Percentiles rank a stretch among this genome's conserved stretches.
Conservation (phyloP, 2,888 invertebrate genomes). For the Aethes cnicana region DNA sequence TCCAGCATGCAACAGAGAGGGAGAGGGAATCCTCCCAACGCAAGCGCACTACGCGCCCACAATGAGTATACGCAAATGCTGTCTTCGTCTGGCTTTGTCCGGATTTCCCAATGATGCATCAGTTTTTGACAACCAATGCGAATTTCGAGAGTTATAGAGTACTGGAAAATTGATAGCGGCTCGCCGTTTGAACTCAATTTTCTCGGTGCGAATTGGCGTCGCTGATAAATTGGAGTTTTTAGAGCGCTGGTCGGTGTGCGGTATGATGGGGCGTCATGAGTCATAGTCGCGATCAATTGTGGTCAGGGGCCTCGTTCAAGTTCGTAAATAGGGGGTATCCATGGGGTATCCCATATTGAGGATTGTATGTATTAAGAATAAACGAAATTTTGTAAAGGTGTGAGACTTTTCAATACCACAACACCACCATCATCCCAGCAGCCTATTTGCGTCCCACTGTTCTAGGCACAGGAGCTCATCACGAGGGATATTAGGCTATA, state of each 20-base stretch:
- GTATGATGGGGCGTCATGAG: conserved; percentile 12
- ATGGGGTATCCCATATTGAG: too few species aligned
- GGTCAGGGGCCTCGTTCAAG: too few species aligned
- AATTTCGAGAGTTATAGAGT: conserved; percentile 28
- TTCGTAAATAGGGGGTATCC: too few species aligned
- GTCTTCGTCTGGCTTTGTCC: conserved; percentile 76
- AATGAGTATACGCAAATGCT: conserved; percentile 67
- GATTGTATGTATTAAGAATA: too few species aligned
- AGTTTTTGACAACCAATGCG: conserved; percentile 49
- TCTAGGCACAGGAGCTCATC: too few species aligned
- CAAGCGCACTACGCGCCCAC: conserved; percentile 71
- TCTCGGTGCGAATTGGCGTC: conserved; percentile 12
- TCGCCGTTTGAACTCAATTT: conserved; percentile 14
- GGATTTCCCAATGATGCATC: conserved; percentile 78
- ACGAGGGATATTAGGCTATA: too few species aligned
- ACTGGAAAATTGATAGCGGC: conserved; percentile 25
- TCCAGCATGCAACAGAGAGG: conserved; percentile 50
- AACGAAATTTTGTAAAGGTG: too few species aligned
- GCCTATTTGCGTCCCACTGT: too few species aligned
- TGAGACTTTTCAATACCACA: too few species aligned
- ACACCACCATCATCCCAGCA: too few species aligned
- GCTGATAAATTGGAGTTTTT: conserved; percentile 9
- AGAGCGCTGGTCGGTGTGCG: conserved; percentile 2
- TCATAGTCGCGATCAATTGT: conserved; percentile 8
- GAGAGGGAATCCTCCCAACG: conserved; percentile 66